Evolutionary conservation across 92 coral and sea anemone species (phyloP).

Genomic region (Plumapathes pennacea): DNA sequence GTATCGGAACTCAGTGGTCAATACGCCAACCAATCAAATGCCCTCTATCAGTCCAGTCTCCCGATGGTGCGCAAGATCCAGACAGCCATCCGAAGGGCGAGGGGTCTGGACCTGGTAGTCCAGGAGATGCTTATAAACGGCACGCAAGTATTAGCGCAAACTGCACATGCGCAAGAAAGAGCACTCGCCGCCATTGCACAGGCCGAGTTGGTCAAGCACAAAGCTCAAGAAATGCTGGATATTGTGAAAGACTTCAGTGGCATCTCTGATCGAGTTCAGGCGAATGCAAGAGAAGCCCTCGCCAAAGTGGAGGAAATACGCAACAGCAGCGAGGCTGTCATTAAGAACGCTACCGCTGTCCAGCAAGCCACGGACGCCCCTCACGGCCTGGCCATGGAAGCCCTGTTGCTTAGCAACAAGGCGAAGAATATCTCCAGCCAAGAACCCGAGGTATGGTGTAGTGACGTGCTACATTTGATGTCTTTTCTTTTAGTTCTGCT

Average conservation of each 20-base stretch:
- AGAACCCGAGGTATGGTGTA: constrained; percentile 51
- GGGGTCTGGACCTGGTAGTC: constrained; percentile 40
- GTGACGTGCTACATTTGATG: too few species aligned
- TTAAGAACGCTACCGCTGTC: constrained; percentile 45
- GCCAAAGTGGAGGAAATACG: constrained; percentile 4
- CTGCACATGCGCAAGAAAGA: constrained; percentile 9
- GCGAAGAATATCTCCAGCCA: constrained; percentile 24
- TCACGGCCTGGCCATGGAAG: constrained; percentile 28
- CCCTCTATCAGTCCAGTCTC: constrained; percentile 52
- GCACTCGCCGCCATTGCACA: constrained; percentile 50
- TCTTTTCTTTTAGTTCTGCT: too few species aligned
- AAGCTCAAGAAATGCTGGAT: constrained; percentile 49
- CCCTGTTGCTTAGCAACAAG: constrained; percentile 31
- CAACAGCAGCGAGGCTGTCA: constrained; percentile 13
- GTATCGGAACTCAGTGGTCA: too few species aligned
- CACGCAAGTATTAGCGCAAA: constrained; percentile 11
- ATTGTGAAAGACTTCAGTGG: constrained; percentile 47
- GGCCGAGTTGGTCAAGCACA: constrained; percentile 42
- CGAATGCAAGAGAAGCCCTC: constrained; percentile 32
- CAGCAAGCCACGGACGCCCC: constrained; percentile 44
- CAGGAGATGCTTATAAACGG: constrained; percentile 30
- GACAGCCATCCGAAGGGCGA: constrained; percentile 59
- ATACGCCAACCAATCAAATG: constrained; percentile 25
- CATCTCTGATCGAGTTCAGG: constrained; percentile 37
- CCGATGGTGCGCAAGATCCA: constrained; percentile 51